Base-by-base conservation (phyloP, 2,888 invertebrate species). In the Tenthredo amoena region DNA sequence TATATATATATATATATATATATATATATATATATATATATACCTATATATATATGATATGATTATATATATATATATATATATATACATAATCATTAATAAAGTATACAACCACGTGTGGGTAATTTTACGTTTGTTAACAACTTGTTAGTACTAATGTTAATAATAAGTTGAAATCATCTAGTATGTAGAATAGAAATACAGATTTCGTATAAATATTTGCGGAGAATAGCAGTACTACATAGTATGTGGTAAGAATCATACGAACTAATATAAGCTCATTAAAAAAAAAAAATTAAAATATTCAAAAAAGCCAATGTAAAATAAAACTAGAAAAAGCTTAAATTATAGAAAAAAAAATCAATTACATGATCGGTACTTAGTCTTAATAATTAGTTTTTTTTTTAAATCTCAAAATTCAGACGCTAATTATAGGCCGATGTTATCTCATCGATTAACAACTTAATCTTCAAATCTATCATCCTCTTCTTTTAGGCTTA, bases 261-360 rank as follows among this genome's bases (percentile, higher is more conserved):
- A 62, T 26, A 62, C 26, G 21, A 26, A 62, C 62, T 62, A 62
- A 62, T 62, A 72, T 26, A 26, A 26, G 26, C 26, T 26, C 26
- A 26, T 26, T n/a, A n/a, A 26, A 26, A 21, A 21, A 12, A 26
- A 62, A 21, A 10, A 62, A 62, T 62, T 72, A 72, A 72, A 72
- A 72, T 72, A 72, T 72, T 72, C 37, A 21, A 72, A 21, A 72
- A 37, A 72, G 71, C 34, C 18, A 72, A 72, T 72, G 71, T 72
- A 72, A 40, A 72, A 40, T 34, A 72, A 9, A 26, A 21, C 26
- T 50, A 50, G 40, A 47, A 76, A 76, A 76, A 43, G 7, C 10
- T 21, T 74, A 18, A 47, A 47, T 47, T 47, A 76, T 15, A 50
- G 0, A 10, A 47, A 26, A 26, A n/a, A 50, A 50, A 18, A 26